Evolutionary conservation across 2,888 invertebrate species (phyloP), one percentile per base, ranked within the genome.

Genomic region (Esperia sulphurella): DNA sequence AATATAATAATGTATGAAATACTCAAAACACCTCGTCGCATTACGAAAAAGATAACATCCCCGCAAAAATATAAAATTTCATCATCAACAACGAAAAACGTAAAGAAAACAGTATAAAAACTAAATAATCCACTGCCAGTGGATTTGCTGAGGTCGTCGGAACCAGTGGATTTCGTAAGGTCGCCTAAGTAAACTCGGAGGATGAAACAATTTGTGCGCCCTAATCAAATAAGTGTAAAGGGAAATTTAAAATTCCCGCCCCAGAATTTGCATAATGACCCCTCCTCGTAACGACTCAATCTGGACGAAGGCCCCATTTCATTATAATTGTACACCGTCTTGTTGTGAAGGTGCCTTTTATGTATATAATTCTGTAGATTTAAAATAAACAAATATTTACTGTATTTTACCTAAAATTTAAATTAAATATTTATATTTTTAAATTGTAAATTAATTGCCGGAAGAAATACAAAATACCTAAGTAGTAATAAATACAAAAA

Each of bases 211-310:
- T 83, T 81, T 77, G 77, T 71, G 75, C 64, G 68, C 69, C 79
- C 77, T 79, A 79, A 81, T 79, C 79, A 83, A 84, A 83, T 80
- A 82, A 75, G 71, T 71, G 71, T 72, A 71, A 73, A 74, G 70
- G 71, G 64, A 70, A 73, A 76, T 79, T 81, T 79, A 63, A 79
- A 82, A 80, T 75, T 78, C 65, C 67, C 59, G 51, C 56, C 59
- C 54, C 51, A 30, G 57, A 63, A 81, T 84, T 83, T 79, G 67
- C 83, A 83, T 84, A 83, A 83, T 72, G 72, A 75, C 71, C 68
- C 54, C 54, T 39, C 14, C 51, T 50, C 62, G 66, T 69, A 72
- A 81, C 71, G 65, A 62, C 78, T 83, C 79, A 83, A 83, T 83
- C 77, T 72, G 65, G 55, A 43, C 28, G 42, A 57, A 52, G 54